Evolutionary conservation across 2,797 vertebrate genomes (phyloP).

Genomic region (Epinephelus malabaricus): DNA sequence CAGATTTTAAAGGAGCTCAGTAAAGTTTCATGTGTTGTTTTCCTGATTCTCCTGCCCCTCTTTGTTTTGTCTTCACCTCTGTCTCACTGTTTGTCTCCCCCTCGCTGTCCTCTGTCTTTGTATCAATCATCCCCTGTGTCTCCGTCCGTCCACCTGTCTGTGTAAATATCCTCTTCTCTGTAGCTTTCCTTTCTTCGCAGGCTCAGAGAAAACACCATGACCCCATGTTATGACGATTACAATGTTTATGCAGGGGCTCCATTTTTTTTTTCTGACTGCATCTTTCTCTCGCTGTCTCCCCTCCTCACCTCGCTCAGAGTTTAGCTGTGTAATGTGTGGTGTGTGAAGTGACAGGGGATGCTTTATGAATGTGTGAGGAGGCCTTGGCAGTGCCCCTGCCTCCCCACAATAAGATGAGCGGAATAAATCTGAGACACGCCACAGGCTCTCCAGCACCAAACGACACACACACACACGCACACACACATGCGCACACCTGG

Average conservation of each 20-base stretch:
- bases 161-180: slow-evolving; percentile 28
- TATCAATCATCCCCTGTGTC: slow-evolving; percentile 39
- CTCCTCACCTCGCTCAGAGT: slow-evolving; percentile 18
- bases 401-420: slow-evolving; percentile 70
- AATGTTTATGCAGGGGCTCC: slow-evolving; percentile 11
- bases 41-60: slow-evolving; percentile 4
- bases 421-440: slow-evolving; percentile 77
- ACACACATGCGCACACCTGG: slow-evolving; percentile 51
- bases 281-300: neutral
- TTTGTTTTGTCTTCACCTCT: slow-evolving; percentile 33
- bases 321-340: slow-evolving; percentile 53
- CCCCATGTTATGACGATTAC: slow-evolving; percentile 39
- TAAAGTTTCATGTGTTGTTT: slow-evolving; percentile 25
- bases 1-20: slow-evolving; percentile 8
- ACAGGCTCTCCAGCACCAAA: slow-evolving; percentile 45
- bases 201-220: slow-evolving; percentile 34
- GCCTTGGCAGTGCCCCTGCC: slow-evolving; percentile 68
- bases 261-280: neutral
- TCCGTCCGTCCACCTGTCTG: slow-evolving; percentile 28
- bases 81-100: slow-evolving; percentile 20
- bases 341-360: slow-evolving; percentile 65
- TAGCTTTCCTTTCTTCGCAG: slow-evolving; percentile 15
- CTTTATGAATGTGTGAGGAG: slow-evolving; percentile 76
- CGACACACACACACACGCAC: neutral
- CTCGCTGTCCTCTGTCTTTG: slow-evolving; percentile 31